phyloP scores from a whole-genome alignment of 92 coral and sea anemone genomes.

The Phenganax subtilis region DNA sequence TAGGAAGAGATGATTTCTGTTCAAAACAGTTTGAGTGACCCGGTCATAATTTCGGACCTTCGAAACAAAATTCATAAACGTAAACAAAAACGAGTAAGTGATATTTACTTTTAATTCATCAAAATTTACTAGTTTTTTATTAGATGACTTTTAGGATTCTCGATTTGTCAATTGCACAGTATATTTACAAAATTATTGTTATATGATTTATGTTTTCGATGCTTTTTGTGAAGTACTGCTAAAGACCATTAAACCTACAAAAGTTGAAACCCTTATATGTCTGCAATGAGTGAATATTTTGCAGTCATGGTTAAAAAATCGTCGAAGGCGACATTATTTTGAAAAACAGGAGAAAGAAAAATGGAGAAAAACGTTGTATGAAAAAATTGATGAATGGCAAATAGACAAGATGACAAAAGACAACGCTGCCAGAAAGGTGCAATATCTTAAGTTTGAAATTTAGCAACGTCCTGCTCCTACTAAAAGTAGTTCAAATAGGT shows the following conservation, averaged over 20 bases:
- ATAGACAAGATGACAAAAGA: constrained; percentile 66
- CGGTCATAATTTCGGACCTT: constrained; percentile 50
- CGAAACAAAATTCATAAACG: constrained; percentile 53
- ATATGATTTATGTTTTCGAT: too few relatives aligned
- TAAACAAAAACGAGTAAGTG: constrained; percentile 70
- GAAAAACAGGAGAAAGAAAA: constrained; percentile 57
- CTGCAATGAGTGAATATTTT: background rate
- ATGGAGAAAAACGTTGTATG: constrained; percentile 53
- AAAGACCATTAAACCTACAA: too few relatives aligned
- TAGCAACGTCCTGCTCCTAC: too few relatives aligned
- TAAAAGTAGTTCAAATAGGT: too few relatives aligned
- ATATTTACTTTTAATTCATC: too few relatives aligned
- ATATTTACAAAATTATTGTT: too few relatives aligned
- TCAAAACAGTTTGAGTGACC: constrained; percentile 52
- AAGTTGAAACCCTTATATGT: too few relatives aligned
- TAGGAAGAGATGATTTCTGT: constrained; percentile 62
- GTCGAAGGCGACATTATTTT: constrained; percentile 38
- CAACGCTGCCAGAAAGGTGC: constrained; percentile 78
- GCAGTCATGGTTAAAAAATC: constrained; percentile 66
- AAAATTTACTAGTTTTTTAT: too few relatives aligned
- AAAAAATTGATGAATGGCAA: constrained; percentile 80
- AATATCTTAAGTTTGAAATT: too few relatives aligned
- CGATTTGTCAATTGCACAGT: too few relatives aligned
- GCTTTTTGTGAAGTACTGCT: too few relatives aligned
- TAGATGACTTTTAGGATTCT: too few relatives aligned